phyloP scores from a whole-genome alignment of 2,888 invertebrate species.

The Drosophila neotestacea region DNA sequence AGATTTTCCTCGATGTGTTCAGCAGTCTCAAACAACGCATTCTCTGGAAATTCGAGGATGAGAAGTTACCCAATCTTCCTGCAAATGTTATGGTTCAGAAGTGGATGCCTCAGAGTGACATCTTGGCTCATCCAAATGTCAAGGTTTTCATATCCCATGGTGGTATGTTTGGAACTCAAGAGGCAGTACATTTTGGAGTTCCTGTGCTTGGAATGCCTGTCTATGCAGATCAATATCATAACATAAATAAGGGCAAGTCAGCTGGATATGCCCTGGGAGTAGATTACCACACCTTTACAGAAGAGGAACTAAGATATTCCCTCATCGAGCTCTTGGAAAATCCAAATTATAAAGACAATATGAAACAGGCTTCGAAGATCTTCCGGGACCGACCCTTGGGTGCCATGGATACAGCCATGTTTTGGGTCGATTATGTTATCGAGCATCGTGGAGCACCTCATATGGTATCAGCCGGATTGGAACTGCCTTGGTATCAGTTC shows the following conservation, averaged over 20 bases:
- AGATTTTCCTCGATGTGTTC: constrained; percentile 83
- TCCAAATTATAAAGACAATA: constrained; percentile 79
- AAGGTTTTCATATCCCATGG: constrained; percentile 85
- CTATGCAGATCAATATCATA: constrained; percentile 82
- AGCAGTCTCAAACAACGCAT: constrained; percentile 83
- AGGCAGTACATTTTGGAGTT: constrained; percentile 81
- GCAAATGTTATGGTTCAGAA: constrained; percentile 84
- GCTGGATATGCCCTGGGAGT: constrained; percentile 77
- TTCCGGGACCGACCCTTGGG: constrained; percentile 81
- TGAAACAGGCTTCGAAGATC: constrained; percentile 68
- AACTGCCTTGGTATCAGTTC: constrained; percentile 81
- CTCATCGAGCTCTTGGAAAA: constrained; percentile 82
- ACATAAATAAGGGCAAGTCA: constrained; percentile 69
- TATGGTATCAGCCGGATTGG: constrained; percentile 71
- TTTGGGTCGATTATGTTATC: constrained; percentile 84
- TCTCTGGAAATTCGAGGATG: constrained; percentile 85
- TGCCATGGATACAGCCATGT: constrained; percentile 83
- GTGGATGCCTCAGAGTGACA: constrained; percentile 86
- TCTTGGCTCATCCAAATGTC: constrained; percentile 84
- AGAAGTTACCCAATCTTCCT: constrained; percentile 78
- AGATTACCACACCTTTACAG: constrained; percentile 69
- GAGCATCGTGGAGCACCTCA: constrained; percentile 83
- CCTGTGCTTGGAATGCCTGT: constrained; percentile 85
- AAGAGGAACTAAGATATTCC: constrained; percentile 58
- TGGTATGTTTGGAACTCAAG: constrained; percentile 82